Conservation (phyloP, 2,113 vertebrate species). For the Sphyrna mokarran region DNA sequence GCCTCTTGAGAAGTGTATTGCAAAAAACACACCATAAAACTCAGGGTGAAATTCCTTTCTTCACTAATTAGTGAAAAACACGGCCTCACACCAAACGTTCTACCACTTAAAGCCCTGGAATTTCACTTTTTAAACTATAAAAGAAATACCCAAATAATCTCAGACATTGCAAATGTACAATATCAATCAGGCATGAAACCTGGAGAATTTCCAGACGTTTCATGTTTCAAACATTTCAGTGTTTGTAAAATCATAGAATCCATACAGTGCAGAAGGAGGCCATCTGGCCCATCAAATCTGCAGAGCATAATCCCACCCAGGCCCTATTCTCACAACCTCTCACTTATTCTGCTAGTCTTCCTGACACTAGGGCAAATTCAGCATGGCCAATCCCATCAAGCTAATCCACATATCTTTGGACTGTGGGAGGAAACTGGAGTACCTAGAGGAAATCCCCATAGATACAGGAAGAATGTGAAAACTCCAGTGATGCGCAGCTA, state of each 20-base stretch:
- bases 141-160: background rate
- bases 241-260: background rate
- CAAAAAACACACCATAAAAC: background rate
- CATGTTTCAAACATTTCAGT: background rate
- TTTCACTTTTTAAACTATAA: background rate
- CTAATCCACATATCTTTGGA: too few species aligned
- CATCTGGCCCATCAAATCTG: too few species aligned
- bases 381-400: too few species aligned
- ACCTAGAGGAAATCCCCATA: too few species aligned
- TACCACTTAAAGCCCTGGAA: background rate
- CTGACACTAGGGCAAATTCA: too few species aligned
- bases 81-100: background rate
- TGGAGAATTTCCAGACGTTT: background rate
- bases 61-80: background rate
- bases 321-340: too few species aligned
- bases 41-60: background rate
- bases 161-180: background rate
- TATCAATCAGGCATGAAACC: background rate
- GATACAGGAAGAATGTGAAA: too few species aligned
- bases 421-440: too few species aligned
- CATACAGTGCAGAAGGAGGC: too few species aligned
- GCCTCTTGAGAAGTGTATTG: background rate
- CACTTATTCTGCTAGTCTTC: too few species aligned
- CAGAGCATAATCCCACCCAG: too few species aligned
- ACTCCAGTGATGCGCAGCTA: too few species aligned